A percentile compares a stretch with the other conserved stretches of the same genome.
These are phyloP conservation scores for Sitta carolinensis DNA, from an alignment of 2,797 vertebrate genomes.

Conservation along the genomic window DNA sequence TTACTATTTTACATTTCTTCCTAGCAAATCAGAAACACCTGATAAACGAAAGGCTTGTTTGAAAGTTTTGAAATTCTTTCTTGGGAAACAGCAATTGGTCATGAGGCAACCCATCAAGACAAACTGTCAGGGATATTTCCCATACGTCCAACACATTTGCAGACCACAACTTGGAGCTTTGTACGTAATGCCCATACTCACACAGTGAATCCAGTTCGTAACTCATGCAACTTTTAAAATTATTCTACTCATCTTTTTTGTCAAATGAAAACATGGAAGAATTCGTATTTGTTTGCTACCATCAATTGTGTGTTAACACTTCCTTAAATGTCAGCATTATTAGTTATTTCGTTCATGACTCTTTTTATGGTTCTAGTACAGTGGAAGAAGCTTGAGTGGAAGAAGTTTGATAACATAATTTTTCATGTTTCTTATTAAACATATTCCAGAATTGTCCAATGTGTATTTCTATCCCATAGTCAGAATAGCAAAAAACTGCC, in stretches of 20 bases:
- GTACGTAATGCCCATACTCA: neutral
- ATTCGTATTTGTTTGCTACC: neutral
- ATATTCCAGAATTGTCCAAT: neutral
- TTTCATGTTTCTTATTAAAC: neutral
- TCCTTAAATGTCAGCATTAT: neutral
- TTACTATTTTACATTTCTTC: neutral
- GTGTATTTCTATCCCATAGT: neutral
- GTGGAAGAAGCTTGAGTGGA: neutral
- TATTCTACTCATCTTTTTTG: neutral
- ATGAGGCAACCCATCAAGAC: constrained; percentile 16
- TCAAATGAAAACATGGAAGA: neutral
- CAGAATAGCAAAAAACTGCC: neutral
- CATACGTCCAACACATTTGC: constrained; percentile 20
- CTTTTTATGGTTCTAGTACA: neutral
- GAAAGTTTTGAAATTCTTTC: neutral
- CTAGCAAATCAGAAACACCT: neutral
- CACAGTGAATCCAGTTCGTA: neutral
- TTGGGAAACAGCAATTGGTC: neutral
- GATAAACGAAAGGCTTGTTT: neutral
- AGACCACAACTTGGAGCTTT: constrained; percentile 30
- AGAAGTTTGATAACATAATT: neutral
- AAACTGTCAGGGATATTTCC: constrained; percentile 18
- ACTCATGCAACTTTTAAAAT: neutral
- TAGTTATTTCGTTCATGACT: neutral
- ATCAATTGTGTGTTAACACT: neutral